phyloP scores from a whole-genome alignment of 1,140 invertebrate genomes.

The Hyposmocoma kahamanoa region DNA sequence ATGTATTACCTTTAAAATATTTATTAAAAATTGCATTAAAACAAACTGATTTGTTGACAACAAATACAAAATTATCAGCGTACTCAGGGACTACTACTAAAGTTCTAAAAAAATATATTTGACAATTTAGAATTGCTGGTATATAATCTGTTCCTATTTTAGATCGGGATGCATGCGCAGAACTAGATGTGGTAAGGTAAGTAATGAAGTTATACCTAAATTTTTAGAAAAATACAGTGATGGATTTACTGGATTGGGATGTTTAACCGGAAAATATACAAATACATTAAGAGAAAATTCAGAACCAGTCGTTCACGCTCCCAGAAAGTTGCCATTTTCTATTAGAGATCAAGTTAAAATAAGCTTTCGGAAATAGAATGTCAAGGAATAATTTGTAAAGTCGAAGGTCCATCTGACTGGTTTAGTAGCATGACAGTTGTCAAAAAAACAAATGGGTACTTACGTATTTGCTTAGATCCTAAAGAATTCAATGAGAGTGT shows the following conservation, averaged over 20 bases:
- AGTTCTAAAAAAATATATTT: conserved; percentile 1
- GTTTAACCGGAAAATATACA: conserved; percentile 2
- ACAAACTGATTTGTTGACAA: not conserved
- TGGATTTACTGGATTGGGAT: not conserved
- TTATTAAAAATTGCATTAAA: too few species aligned
- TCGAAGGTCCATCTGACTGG: conserved; percentile 54
- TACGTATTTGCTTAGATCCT: conserved; percentile 70
- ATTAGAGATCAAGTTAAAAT: not conserved
- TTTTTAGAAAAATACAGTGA: not conserved
- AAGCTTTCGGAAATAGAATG: not conserved
- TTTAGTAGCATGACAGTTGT: conserved; percentile 60
- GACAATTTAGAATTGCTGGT: conserved; percentile 2
- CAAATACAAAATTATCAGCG: not conserved
- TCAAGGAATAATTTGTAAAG: conserved; percentile 5
- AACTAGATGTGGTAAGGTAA: not conserved
- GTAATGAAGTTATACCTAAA: not conserved
- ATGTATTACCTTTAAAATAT: too few species aligned
- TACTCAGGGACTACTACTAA: conserved; percentile 1
- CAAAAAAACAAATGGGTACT: conserved; percentile 49
- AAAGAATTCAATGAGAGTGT: conserved; percentile 63
- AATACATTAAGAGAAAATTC: not conserved
- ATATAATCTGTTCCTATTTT: not conserved
- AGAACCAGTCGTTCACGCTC: conserved; percentile 6
- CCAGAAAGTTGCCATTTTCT: conserved; percentile 1
- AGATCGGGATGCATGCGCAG: not conserved